These are phyloP conservation scores for Tangara arthus DNA, from an alignment of 2,797 vertebrate species.

Conservation along the genomic window DNA sequence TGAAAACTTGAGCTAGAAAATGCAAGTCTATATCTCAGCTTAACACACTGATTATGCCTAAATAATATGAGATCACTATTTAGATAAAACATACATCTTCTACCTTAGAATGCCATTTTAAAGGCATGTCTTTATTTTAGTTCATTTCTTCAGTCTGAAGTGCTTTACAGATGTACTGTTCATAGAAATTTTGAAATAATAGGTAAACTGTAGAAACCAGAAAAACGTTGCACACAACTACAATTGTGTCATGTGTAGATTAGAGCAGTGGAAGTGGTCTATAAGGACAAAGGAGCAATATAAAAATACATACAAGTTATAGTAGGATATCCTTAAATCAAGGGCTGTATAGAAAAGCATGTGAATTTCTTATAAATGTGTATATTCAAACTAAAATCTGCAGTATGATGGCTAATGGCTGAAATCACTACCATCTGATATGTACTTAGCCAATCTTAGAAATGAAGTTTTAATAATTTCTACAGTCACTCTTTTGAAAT, in stretches of 20 bases:
- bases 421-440: neutral
- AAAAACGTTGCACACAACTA: neutral
- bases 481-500: neutral
- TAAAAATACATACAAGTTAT: neutral
- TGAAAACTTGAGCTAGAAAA: neutral
- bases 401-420: neutral
- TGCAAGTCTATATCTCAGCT: neutral
- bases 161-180: neutral
- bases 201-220: neutral
- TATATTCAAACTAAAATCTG: neutral
- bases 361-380: neutral
- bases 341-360: neutral
- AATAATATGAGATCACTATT: neutral
- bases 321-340: neutral
- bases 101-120: neutral
- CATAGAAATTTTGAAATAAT: neutral
- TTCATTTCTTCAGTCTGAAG: neutral
- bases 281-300: neutral
- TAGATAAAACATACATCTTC: neutral
- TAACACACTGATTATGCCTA: neutral
- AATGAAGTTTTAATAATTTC: neutral
- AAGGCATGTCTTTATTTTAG: neutral
- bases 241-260: rapidly evolving
- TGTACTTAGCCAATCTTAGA: neutral
- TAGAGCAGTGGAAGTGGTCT: neutral